Base-by-base conservation (phyloP, 1,140 invertebrate species). In the Charaxes varanes region DNA sequence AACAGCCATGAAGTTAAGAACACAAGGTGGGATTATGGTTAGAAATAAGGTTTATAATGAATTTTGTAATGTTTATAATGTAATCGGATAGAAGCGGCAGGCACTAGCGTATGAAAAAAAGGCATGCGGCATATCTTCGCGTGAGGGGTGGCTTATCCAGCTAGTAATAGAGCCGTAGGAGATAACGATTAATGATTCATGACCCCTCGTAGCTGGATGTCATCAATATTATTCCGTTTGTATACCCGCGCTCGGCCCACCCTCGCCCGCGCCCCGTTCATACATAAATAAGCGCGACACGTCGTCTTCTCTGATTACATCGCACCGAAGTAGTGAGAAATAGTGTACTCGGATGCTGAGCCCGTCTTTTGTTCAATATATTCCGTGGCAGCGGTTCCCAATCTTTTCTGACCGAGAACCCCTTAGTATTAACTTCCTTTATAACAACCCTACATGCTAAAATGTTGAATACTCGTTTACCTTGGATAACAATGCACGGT, bases 181-280 rank as follows among this genome's bases (percentile, higher is more conserved):
- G 64, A 65, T 68, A 72, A 80, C 76, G 78, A 83, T 83, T 83
- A 83, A 83, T 80, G 79, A 80, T 83, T 83, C 79, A 83, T 80
- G 76, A 83, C 73, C 78, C 77, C 71, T 74, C 73, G 63, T 58
- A 68, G 68, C 62, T 67, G 62, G 67, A 70, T 80, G 76, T 83
- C 79, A 83, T 83, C 79, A 83, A 83, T 83, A 80, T 83, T 80
- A 82, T 82, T 80, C 78, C 79, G 78, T 82, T 82, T 82, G 78
- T 82, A 79, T 67, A n/a, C 77, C 58, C 61, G 54, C 68, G 62
- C 67, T 62, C 62, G 64, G 72, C 52, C 74, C 74, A 78, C 78
- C 72, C 73, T 76, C 67, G 53, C 67, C 78, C 62, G 67, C 78
- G 76, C 76, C 76, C 73, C 53, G 59, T 63, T 70, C 78, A 82